phyloP scores from a whole-genome alignment of 2,888 invertebrate species.

The Cremastinae sp. region DNA sequence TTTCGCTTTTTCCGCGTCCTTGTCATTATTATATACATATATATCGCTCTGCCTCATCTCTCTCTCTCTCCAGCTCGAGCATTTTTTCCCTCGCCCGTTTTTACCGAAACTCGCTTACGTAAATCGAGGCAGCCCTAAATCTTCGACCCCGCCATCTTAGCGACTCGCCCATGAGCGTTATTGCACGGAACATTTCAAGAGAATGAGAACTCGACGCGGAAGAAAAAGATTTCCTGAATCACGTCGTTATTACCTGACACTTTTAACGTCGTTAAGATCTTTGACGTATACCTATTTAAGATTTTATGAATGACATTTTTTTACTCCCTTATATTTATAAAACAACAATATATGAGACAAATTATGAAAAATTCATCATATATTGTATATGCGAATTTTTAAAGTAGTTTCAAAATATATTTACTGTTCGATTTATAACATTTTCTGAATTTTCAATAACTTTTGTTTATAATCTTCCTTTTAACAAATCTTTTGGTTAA shows the following conservation, averaged over 20 bases:
- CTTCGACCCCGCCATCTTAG: constrained; percentile 66
- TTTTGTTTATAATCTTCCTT: too few species aligned
- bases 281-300: neutral
- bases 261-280: constrained; percentile 17
- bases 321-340: too few species aligned
- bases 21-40: constrained; percentile 5
- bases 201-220: constrained; percentile 61
- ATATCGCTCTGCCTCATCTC: constrained; percentile 8
- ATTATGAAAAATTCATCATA: too few species aligned
- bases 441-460: too few species aligned
- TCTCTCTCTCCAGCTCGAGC: constrained; percentile 22
- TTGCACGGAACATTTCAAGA: constrained; percentile 35
- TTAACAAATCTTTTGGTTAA: too few species aligned
- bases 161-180: constrained; percentile 63
- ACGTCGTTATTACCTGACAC: constrained; percentile 59
- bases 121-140: constrained; percentile 74
- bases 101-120: constrained; percentile 69
- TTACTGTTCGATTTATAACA: too few species aligned
- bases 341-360: too few species aligned
- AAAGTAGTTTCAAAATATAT: too few species aligned
- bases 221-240: constrained; percentile 51
- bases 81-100: constrained; percentile 21
- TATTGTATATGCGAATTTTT: too few species aligned
- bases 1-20: constrained; percentile 24
- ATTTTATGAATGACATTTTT: too few species aligned